Conservation (phyloP, 2,113 vertebrate genomes). For the Eudyptes chrysolophus region DNA sequence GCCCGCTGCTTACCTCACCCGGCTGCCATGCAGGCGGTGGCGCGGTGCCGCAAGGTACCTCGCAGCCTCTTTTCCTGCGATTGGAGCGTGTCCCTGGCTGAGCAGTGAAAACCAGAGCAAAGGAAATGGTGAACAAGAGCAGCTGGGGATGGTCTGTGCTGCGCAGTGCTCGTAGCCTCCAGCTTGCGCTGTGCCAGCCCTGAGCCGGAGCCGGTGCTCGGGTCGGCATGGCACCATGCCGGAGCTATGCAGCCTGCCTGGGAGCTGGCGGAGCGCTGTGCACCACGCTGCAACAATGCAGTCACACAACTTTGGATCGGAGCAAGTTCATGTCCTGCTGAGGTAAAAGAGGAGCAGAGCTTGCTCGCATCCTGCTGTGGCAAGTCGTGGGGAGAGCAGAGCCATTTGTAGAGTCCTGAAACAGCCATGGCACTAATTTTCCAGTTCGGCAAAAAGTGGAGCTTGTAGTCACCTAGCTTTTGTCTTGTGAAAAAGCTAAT, state of each 20-base stretch:
- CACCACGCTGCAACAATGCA: fast-evolving
- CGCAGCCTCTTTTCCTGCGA: neutral
- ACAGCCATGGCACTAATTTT: neutral
- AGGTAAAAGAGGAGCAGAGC: neutral
- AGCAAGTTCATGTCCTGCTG: neutral
- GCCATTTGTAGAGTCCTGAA: neutral
- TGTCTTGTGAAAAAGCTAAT: neutral
- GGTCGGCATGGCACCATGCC: fast-evolving
- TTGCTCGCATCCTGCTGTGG: neutral
- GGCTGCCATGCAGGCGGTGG: neutral
- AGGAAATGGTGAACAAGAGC: neutral
- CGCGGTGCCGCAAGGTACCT: fast-evolving
- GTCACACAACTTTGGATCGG: fast-evolving
- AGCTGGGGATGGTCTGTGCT: neutral
- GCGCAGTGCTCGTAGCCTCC: fast-evolving
- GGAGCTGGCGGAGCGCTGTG: neutral
- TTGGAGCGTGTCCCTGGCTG: neutral
- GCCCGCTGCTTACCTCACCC: neutral
- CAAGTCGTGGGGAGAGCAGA: neutral
- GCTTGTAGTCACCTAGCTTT: neutral
- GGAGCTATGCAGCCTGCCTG: neutral
- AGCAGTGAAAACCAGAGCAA: neutral
- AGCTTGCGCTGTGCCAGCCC: neutral
- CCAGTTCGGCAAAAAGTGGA: neutral
- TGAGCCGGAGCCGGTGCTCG: fast-evolving